These are phyloP conservation scores for Myanophis thanlyinensis DNA, from an alignment of 2,113 vertebrate species.

Conservation along the genomic window DNA sequence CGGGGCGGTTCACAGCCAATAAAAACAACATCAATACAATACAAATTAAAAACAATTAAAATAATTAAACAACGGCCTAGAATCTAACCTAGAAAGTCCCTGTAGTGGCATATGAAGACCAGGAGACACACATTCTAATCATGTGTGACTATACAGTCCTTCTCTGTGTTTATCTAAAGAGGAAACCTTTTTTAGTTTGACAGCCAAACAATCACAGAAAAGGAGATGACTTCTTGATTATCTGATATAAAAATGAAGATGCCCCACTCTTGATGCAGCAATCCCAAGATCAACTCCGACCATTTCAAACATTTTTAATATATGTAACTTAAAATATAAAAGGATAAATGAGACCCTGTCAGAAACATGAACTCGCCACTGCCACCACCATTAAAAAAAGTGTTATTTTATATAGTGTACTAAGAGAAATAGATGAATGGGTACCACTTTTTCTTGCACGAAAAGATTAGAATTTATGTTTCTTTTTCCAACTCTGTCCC, in stretches of 20 bases:
- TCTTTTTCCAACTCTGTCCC: neutral
- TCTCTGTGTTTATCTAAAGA: neutral
- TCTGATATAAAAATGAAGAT: neutral
- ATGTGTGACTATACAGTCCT: neutral
- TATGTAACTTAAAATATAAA: neutral
- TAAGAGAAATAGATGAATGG: neutral
- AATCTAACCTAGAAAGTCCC: neutral
- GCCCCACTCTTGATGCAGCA: neutral
- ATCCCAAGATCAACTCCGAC: neutral
- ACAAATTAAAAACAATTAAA: too few relatives aligned
- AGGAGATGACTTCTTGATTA: neutral
- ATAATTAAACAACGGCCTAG: too few relatives aligned
- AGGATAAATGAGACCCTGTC: neutral
- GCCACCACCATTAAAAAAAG: neutral
- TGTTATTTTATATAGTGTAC: neutral
- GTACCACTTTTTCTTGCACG: neutral
- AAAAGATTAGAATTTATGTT: neutral
- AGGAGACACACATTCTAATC: neutral
- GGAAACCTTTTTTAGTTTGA: neutral
- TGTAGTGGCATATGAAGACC: neutral
- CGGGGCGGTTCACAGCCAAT: too few relatives aligned
- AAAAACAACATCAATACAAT: too few relatives aligned
- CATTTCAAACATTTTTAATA: neutral
- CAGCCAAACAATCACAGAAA: neutral
- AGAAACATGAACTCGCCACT: neutral